These are phyloP conservation scores for Brachionus asplanchnoidis DNA, from an alignment of 1,140 invertebrate genomes.

Conservation along the genomic window DNA sequence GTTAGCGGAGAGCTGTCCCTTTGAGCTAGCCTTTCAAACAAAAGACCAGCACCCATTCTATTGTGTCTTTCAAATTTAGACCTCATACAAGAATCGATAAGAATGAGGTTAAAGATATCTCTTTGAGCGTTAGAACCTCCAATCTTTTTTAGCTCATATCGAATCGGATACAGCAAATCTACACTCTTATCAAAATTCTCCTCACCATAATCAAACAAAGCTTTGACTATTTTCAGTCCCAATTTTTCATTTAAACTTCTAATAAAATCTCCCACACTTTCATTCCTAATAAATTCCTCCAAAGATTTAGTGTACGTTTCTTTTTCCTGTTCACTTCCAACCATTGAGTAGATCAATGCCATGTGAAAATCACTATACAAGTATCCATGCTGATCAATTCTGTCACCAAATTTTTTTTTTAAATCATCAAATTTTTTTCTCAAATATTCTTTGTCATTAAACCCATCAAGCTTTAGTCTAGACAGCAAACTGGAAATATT, in stretches of 20 bases:
- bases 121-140: slow-evolving; percentile 40
- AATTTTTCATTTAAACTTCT: background rate
- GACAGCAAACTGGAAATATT: background rate
- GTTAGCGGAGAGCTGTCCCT: background rate
- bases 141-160: slow-evolving; percentile 2
- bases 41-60: background rate
- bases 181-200: background rate
- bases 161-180: slow-evolving; percentile 11
- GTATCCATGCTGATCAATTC: slow-evolving; percentile 10
- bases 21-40: background rate
- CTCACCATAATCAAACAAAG: background rate
- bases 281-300: background rate
- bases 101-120: slow-evolving; percentile 23
- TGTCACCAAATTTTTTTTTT: slow-evolving; percentile 18
- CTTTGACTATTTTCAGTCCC: background rate
- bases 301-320: background rate
- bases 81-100: background rate
- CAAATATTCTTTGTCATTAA: background rate
- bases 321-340: slow-evolving; percentile 14
- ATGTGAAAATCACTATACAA: slow-evolving; percentile 34
- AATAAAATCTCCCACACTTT: background rate
- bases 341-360: background rate
- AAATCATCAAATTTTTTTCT: background rate
- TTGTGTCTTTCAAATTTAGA: background rate
- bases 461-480: slow-evolving; percentile 21